Evolutionary conservation across 2,797 vertebrate species (phyloP).

Genomic region (Muraenolepis orangiensis): DNA sequence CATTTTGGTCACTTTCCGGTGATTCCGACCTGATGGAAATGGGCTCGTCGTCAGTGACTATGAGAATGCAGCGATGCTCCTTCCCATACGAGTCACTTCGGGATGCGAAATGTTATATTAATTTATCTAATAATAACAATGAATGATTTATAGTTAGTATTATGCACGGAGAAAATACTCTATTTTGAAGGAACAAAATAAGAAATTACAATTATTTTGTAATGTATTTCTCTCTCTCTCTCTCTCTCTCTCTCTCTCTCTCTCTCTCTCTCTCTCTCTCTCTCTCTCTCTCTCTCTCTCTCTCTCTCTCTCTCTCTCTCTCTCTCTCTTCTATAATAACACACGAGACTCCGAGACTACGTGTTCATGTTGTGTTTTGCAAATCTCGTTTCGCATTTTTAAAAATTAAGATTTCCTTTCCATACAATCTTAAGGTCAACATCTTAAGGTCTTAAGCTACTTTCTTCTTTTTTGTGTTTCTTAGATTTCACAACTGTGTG

Average conservation of each 20-base stretch:
- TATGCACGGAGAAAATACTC: background rate
- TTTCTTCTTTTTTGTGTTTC: background rate
- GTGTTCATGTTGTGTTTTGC: background rate
- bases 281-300: too few species aligned
- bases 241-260: too few species aligned
- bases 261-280: too few species aligned
- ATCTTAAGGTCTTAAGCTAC: background rate
- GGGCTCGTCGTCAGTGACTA: background rate
- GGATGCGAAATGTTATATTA: too few species aligned
- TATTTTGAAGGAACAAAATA: too few species aligned
- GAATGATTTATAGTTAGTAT: background rate
- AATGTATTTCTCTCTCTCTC: too few species aligned
- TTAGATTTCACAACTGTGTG: background rate
- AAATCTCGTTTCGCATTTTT: too few species aligned
- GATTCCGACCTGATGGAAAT: background rate
- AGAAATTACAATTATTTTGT: too few species aligned
- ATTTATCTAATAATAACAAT: background rate
- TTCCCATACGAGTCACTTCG: background rate
- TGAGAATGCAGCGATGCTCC: background rate
- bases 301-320: too few species aligned
- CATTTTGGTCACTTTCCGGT: background rate
- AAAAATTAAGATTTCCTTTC: too few species aligned
- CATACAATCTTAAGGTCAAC: background rate
- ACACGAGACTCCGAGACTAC: too few species aligned
- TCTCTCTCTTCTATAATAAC: too few species aligned